Base-by-base conservation (phyloP, 2,888 invertebrate genomes). In the Andrena fulva region DNA sequence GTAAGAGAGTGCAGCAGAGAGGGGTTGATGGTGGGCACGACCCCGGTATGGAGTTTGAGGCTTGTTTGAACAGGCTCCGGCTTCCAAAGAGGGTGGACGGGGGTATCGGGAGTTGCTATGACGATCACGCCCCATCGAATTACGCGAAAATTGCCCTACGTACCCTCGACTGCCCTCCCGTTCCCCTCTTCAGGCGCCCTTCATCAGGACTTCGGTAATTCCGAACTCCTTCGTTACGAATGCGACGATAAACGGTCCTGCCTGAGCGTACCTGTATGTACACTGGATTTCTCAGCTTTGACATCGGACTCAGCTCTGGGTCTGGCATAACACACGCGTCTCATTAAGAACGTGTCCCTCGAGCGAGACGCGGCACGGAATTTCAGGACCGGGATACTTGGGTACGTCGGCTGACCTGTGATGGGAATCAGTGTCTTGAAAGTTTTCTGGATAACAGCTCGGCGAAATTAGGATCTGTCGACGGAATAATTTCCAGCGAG, bases 41-140 rank as follows among this genome's bases (percentile, higher is more conserved):
- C 42, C 27, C 69, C 35, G 81, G 75, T 77, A 82, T 86, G 83
- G 89, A 91, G 92, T 92, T 91, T 90, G 90, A 90, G 91, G 91
- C 90, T 90, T 93, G 93, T 93, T 93, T 93, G 93, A 93, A 92
- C 93, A 93, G 92, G 90, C 93, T 92, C 89, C 91, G 90, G 91
- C 91, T 89, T 91, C 90, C 91, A 89, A 91, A 88, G 90, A 91
- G 91, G 90, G 90, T 87, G 86, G 84, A 85, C 84, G 77, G 85
- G 77, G 84, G 85, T 83, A 85, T 83, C 82, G 85, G 90, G 92
- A 91, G 93, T 93, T 93, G 93, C 93, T 93, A 93, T 93, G 93
- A 93, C 93, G 93, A 93, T 93, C 92, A 92, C 93, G 92, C 92
- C 91, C 93, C 92, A 91, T 92, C 92, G 93, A 93, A 93, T 93